Evolutionary conservation across 2,888 invertebrate species (phyloP).

Genomic region (Lithophane semibrunnea): DNA sequence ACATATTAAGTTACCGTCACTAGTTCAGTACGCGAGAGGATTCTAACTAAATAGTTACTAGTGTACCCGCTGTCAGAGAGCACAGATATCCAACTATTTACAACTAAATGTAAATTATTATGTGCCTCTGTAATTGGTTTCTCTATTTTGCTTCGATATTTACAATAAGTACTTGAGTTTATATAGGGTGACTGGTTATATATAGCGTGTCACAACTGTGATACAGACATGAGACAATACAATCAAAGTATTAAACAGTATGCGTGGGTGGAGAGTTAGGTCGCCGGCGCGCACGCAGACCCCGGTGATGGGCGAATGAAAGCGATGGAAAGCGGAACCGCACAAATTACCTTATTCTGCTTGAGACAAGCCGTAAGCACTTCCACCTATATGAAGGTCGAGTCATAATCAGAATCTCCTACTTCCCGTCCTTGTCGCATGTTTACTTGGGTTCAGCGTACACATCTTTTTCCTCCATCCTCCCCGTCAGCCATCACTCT

Average conservation of each 20-base stretch:
- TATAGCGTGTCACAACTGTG: slow-evolving; percentile 5
- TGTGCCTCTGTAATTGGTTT: neutral
- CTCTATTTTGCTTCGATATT: neutral
- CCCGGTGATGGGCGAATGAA: slow-evolving; percentile 22
- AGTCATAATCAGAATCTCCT: neutral
- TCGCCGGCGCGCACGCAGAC: neutral
- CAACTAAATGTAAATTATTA: neutral
- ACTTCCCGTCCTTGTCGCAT: no score
- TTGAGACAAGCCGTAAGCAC: neutral
- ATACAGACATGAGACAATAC: slow-evolving; percentile 28
- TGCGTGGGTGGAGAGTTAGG: slow-evolving; percentile 33
- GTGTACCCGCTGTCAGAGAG: neutral
- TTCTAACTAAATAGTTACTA: slow-evolving; percentile 4
- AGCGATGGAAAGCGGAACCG: slow-evolving; percentile 8
- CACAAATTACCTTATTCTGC: slow-evolving; percentile 1
- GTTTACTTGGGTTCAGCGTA: no score
- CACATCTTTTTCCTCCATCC: no score
- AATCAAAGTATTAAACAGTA: slow-evolving; percentile 19
- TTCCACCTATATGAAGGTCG: neutral
- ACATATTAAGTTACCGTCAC: neutral
- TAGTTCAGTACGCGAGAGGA: neutral
- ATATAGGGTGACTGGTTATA: neutral
- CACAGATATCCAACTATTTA: slow-evolving; percentile 2
- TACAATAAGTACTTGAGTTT: neutral
- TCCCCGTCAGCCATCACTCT: neutral